phyloP scores from a whole-genome alignment of 2,113 vertebrate genomes.

The Xiphorhynchus elegans region DNA sequence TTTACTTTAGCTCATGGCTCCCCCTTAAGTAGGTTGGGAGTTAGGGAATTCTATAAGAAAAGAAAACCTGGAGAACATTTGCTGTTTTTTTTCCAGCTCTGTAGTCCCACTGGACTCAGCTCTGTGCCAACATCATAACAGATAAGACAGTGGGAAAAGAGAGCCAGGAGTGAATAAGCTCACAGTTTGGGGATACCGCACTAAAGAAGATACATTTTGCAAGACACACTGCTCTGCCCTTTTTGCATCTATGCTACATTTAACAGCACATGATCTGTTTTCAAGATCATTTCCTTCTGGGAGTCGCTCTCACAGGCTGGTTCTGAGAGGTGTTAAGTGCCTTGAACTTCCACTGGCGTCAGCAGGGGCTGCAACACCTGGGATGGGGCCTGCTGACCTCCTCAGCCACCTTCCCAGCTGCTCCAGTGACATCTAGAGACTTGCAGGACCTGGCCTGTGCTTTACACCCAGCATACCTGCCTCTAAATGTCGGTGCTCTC shows the following conservation, averaged over 20 bases:
- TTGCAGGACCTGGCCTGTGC: not conserved
- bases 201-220: slow-evolving; percentile 44
- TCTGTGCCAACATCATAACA: slow-evolving; percentile 67
- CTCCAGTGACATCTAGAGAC: not conserved
- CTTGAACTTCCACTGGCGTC: slow-evolving; percentile 34
- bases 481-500: not conserved
- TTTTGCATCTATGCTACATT: slow-evolving; percentile 26
- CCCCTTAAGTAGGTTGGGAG: slow-evolving; percentile 69
- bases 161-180: slow-evolving; percentile 68
- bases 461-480: not conserved
- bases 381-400: not conserved
- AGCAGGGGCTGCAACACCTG: not conserved
- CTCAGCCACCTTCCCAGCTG: rapidly evolving
- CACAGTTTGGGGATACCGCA: slow-evolving; percentile 2
- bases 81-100: slow-evolving; percentile 46
- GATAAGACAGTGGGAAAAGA: slow-evolving; percentile 61
- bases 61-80: slow-evolving; percentile 74
- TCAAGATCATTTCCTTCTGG: slow-evolving; percentile 50
- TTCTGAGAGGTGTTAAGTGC: slow-evolving; percentile 58
- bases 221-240: not conserved
- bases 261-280: slow-evolving; percentile 55
- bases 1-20: slow-evolving; percentile 70
- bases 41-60: slow-evolving; percentile 70
- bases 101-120: slow-evolving; percentile 25
- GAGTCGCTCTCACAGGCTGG: not conserved